A percentile compares a stretch with the other conserved stretches of the same genome.
phyloP scores from a whole-genome alignment of 2,888 invertebrate species.

The Rugalucina vietnamica region DNA sequence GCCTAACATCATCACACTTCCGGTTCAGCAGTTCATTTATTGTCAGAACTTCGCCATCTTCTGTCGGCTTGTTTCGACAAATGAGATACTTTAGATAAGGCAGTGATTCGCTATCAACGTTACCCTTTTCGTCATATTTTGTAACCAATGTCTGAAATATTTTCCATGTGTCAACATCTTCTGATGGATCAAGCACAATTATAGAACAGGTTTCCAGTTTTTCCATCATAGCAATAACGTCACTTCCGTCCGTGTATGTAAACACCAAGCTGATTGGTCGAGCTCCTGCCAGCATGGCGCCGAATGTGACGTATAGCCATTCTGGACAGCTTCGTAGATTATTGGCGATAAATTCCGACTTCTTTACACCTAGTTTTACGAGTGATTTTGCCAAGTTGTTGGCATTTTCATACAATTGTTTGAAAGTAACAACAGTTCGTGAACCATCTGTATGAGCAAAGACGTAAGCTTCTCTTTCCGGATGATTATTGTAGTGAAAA shows the following conservation, averaged over 20 bases:
- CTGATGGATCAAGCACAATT: slow-evolving; percentile 35
- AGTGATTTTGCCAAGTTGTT: not conserved
- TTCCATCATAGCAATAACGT: not conserved
- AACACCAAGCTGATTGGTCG: not conserved
- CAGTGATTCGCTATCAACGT: slow-evolving; percentile 6
- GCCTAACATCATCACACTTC: not conserved
- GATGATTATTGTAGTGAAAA: not conserved
- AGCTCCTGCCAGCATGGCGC: not conserved
- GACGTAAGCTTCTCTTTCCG: not conserved
- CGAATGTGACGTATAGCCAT: not conserved
- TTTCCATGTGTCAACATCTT: slow-evolving; percentile 22
- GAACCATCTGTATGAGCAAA: not conserved
- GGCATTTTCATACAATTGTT: not conserved
- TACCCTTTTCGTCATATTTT: not conserved
- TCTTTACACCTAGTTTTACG: not conserved
- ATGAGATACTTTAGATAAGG: slow-evolving; percentile 33
- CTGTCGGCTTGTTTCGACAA: not conserved
- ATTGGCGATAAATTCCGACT: not conserved
- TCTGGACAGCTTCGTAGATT: not conserved
- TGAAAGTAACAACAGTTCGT: not conserved
- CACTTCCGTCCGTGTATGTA: not conserved
- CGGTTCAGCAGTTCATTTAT: not conserved
- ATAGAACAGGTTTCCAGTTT: slow-evolving; percentile 21
- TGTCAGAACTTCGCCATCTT: not conserved
- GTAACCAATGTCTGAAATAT: slow-evolving; percentile 26